A percentile compares a stretch with the other conserved stretches of the same genome.
Evolutionary conservation across 2,888 invertebrate genomes (phyloP).

Genomic region (Tipula vernalis): DNA sequence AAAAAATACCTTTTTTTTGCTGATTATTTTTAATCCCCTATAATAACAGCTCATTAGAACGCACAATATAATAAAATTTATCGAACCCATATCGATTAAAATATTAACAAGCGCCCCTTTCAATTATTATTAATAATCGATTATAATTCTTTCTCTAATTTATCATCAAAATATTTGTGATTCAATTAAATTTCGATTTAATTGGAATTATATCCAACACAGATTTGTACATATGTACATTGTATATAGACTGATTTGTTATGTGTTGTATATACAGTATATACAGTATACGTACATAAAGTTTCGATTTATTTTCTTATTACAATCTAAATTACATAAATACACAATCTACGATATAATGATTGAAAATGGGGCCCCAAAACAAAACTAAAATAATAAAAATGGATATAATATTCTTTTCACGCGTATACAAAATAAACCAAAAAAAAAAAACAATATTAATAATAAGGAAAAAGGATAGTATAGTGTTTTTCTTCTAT

Average conservation of each 20-base stretch:
- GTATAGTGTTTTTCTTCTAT: background rate
- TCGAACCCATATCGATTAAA: background rate
- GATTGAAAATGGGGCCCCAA: background rate
- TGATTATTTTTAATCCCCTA: background rate
- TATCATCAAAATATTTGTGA: background rate
- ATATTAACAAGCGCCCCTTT: background rate
- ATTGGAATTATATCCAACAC: background rate
- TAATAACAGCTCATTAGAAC: background rate
- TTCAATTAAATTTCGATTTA: background rate
- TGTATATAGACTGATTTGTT: background rate
- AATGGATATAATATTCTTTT: background rate
- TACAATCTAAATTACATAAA: background rate
- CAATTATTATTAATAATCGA: conserved; percentile 4
- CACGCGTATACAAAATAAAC: background rate
- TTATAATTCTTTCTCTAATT: background rate
- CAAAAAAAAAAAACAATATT: background rate
- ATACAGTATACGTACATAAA: background rate
- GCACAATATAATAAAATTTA: background rate
- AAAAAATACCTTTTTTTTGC: background rate
- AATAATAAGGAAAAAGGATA: background rate
- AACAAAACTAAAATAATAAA: background rate
- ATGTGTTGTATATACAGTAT: no score
- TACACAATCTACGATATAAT: background rate
- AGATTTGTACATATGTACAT: background rate
- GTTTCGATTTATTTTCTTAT: background rate